Percentiles rank a stretch among this genome's conserved stretches.
Conservation (phyloP, 2,888 invertebrate genomes). For the Chirona hameri region DNA sequence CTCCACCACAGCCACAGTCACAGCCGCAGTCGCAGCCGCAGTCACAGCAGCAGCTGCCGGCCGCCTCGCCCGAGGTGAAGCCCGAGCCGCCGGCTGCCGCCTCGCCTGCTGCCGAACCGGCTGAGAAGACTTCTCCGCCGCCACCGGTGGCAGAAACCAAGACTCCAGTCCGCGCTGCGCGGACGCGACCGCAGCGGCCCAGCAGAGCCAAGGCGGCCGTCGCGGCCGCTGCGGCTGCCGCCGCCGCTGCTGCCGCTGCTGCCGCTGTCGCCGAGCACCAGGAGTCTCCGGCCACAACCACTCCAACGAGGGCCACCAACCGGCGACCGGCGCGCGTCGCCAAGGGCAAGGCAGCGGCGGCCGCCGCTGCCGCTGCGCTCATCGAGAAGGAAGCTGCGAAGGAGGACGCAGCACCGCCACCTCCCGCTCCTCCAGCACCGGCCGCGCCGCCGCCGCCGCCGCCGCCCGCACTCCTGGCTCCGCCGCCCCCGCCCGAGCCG, state of each 20-base stretch:
- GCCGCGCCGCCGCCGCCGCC: constrained; percentile 34
- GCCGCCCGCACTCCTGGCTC: constrained; percentile 28
- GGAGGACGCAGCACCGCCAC: constrained; percentile 31
- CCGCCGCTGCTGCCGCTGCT: constrained; percentile 29
- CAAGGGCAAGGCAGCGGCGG: constrained; percentile 31
- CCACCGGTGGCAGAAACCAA: neutral
- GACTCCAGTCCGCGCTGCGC: constrained; percentile 48
- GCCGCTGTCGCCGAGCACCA: neutral
- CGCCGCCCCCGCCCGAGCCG: constrained; percentile 32
- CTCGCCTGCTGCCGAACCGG: neutral
- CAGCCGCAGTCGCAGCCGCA: neutral
- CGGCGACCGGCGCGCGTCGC: constrained; percentile 35
- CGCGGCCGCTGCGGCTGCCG: neutral
- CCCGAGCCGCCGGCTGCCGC: neutral
- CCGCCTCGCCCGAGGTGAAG: neutral
- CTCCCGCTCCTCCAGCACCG: constrained; percentile 37
- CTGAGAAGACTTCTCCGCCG: neutral
- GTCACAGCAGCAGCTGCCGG: neutral
- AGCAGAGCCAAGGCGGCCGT: neutral
- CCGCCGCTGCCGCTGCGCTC: constrained; percentile 27
- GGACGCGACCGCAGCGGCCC: neutral
- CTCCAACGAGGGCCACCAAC: constrained; percentile 32
- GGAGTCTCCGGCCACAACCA: constrained; percentile 31
- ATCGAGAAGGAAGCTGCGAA: constrained; percentile 24
- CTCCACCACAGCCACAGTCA: neutral